Percentiles rank a stretch among this genome's conserved stretches.
phyloP scores from a whole-genome alignment of 2,888 invertebrate genomes.

The Epiblema foenella region DNA sequence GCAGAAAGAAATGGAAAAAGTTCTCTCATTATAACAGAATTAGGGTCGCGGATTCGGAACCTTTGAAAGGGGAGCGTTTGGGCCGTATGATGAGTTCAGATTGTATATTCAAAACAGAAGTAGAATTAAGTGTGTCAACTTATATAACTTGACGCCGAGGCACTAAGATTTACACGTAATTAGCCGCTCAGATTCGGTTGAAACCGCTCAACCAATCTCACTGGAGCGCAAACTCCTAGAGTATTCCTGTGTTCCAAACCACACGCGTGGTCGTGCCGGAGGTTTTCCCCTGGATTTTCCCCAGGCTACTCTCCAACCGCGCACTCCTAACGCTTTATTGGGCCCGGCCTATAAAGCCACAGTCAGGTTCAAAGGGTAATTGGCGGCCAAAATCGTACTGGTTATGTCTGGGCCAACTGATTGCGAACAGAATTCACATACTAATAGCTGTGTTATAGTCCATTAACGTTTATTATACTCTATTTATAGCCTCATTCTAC shows the following conservation, averaged over 20 bases:
- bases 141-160: not conserved
- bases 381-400: not conserved
- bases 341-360: too few relatives aligned
- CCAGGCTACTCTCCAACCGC: too few relatives aligned
- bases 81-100: not conserved
- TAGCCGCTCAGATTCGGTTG: too few relatives aligned
- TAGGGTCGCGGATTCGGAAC: conserved; percentile 58
- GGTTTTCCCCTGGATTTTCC: too few relatives aligned
- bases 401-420: not conserved
- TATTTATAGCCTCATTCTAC: not conserved
- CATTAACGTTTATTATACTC: too few relatives aligned
- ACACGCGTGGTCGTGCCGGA: too few relatives aligned
- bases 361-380: too few relatives aligned
- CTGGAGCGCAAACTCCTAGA: too few relatives aligned
- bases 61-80: conserved; percentile 51
- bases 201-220: too few relatives aligned
- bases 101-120: not conserved
- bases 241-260: too few relatives aligned
- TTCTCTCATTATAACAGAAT: conserved; percentile 78
- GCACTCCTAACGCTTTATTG: too few relatives aligned
- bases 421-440: too few relatives aligned
- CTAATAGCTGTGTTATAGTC: not conserved
- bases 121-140: not conserved
- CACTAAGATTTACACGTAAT: not conserved
- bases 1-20: conserved; percentile 75